Evolutionary conservation across 2,797 vertebrate species (phyloP).

Genomic region (Sandelia bainsii): DNA sequence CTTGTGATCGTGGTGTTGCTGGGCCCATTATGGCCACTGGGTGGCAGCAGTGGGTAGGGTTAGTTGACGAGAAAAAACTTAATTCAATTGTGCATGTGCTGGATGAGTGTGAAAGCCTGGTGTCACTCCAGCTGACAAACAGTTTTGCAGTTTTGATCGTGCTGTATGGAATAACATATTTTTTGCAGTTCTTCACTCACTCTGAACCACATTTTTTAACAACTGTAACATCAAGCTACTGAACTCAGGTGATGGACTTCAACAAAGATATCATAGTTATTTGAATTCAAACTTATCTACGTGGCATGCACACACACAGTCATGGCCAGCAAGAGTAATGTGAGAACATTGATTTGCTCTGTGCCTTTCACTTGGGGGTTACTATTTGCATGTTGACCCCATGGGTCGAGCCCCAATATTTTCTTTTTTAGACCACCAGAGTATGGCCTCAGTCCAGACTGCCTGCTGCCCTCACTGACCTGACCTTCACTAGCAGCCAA

Average conservation of each 20-base stretch:
- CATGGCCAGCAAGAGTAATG: slow-evolving; percentile 72
- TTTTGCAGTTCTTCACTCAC: neutral
- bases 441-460: slow-evolving; percentile 58
- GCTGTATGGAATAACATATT: neutral
- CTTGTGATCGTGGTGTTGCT: slow-evolving; percentile 58
- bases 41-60: slow-evolving; percentile 77
- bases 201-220: slow-evolving; percentile 6
- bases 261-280: slow-evolving; percentile 17
- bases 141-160: neutral
- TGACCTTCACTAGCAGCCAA: slow-evolving; percentile 73
- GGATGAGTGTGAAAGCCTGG: slow-evolving; percentile 17
- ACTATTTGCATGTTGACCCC: slow-evolving; percentile 83
- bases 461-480: slow-evolving; percentile 74
- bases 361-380: slow-evolving; percentile 72
- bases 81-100: slow-evolving; percentile 68
- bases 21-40: slow-evolving; percentile 78
- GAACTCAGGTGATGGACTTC: neutral
- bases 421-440: slow-evolving; percentile 69
- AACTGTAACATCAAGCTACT: neutral
- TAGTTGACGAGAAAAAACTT: slow-evolving; percentile 59
- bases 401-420: slow-evolving; percentile 58
- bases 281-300: slow-evolving; percentile 15
- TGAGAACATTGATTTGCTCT: slow-evolving; percentile 81
- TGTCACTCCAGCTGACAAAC: neutral
- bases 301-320: slow-evolving; percentile 70